These are phyloP conservation scores for Orientallactaga bullata DNA, from an alignment of 2,113 vertebrate species.

Conservation along the genomic window DNA sequence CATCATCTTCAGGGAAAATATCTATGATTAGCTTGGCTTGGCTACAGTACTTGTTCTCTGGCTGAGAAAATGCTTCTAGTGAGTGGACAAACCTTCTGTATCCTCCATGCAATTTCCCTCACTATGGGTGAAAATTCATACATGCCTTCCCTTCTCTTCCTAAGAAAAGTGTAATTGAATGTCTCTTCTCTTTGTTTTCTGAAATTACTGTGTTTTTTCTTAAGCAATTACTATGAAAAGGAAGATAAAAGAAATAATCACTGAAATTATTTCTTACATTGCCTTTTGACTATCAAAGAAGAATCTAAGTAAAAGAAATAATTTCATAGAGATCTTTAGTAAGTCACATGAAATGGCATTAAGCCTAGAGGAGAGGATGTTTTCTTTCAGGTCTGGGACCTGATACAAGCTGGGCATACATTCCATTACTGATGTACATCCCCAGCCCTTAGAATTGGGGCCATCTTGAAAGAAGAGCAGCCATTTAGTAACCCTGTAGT, in stretches of 20 bases:
- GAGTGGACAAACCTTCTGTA: background rate
- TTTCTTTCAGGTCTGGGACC: background rate
- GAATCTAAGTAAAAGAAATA: background rate
- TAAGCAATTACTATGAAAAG: background rate
- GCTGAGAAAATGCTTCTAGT: background rate
- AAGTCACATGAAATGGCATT: background rate
- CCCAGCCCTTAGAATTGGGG: background rate
- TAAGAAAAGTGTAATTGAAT: background rate
- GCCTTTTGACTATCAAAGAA: conserved; percentile 34
- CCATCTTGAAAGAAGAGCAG: conserved; percentile 27
- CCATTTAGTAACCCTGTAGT: background rate
- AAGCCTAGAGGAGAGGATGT: background rate
- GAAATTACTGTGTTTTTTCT: background rate
- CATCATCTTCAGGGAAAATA: background rate
- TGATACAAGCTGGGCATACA: background rate
- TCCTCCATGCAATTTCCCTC: background rate
- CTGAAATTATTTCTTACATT: conserved; percentile 22
- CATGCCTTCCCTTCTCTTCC: background rate
- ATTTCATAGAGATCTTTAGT: background rate
- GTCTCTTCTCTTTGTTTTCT: conserved; percentile 7
- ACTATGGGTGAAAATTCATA: background rate
- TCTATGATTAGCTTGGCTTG: conserved; percentile 14
- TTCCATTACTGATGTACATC: background rate
- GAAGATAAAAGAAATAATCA: background rate
- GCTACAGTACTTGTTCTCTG: background rate